Conservation (phyloP, 23 tunicate species). For the Botrylloides violaceus region DNA sequence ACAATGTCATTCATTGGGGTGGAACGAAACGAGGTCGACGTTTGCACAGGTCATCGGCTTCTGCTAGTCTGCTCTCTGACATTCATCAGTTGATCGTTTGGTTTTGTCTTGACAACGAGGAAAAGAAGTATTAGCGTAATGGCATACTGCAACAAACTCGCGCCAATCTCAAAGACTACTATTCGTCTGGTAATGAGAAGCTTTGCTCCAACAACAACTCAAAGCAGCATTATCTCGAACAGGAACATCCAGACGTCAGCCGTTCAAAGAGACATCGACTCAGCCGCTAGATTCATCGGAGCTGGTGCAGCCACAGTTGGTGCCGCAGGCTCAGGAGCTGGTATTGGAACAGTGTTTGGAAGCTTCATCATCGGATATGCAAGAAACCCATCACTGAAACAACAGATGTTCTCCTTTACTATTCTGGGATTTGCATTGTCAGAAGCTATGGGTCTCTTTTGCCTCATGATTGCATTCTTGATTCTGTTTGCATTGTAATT, state of each 20-base stretch:
- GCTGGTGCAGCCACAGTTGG: constrained; percentile 99
- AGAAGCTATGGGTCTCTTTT: constrained; percentile 99
- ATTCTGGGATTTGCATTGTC: constrained; percentile 98
- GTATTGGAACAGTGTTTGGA: constrained; percentile 98
- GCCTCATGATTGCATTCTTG: constrained; percentile 98
- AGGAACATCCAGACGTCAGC: constrained; percentile 57
- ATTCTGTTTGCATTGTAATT: constrained; percentile 88
- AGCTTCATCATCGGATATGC: constrained; percentile 98
- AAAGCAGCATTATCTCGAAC: background rate
- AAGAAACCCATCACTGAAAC: constrained; percentile 96
- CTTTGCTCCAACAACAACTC: background rate
- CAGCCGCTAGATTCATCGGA: constrained; percentile 99
- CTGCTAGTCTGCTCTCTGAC: background rate
- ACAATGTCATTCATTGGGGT: background rate
- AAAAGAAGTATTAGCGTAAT: constrained; percentile 8
- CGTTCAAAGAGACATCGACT: constrained; percentile 79
- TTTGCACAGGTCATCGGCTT: background rate
- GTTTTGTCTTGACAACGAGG: background rate
- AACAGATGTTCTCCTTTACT: constrained; percentile 96
- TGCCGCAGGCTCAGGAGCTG: constrained; percentile 99
- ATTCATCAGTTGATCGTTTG: background rate
- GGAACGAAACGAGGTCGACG: constrained; percentile 5
- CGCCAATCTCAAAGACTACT: constrained; percentile 33
- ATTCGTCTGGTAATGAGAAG: constrained; percentile 6
- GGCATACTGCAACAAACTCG: constrained; percentile 42